Base-by-base conservation (phyloP, 2,888 invertebrate genomes). In the Anthophora plumipes region DNA sequence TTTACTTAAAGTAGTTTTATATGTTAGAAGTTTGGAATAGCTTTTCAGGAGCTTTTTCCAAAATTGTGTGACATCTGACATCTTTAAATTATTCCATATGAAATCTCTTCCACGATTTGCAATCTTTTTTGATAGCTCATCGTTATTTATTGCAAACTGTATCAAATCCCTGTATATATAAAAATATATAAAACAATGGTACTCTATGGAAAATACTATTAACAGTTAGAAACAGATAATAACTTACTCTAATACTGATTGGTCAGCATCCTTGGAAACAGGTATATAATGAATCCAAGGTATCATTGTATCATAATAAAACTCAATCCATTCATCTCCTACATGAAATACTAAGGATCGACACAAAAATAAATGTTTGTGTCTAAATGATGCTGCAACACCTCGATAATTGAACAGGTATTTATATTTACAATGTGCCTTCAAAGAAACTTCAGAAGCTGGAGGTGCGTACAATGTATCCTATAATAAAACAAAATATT, bases 251-350 rank as follows among this genome's bases (percentile, higher is more conserved):
- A 98, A 95, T 84, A 98, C 96, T 55, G 95, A 94, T 93, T 96
- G 94, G 31, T 94, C 95, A 17, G 96, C 95, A 87, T 95, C 94
- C 83, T 95, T 95, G 7, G 95, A 91, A 0, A 99, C 95, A 0
- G 99, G 99, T 84, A 99, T 95, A 92, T 98, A 99, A 94, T 99
- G 99, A 54, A 98, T 95, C 99, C 99, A 99, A 0, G 99, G 98
- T 92, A 97, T 97, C 90, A 99, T 93, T 12, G 96, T 95, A 4
- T 96, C 95, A 92, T 99, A 99, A 93, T 98, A 99, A 93, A 99
- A 99, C 94, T 99, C 99, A 52, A 96, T 94, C 99, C 99, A 99
- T 84, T 98, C 97, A 87, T 97, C 95, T 0, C 98, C 99, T 1
- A 99, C 98, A 93, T 99, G 99, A 90, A 99, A 98, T 0, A 99